These are phyloP conservation scores for Pseudopleuronectes americanus DNA, from an alignment of 2,797 vertebrate genomes.

Conservation along the genomic window DNA sequence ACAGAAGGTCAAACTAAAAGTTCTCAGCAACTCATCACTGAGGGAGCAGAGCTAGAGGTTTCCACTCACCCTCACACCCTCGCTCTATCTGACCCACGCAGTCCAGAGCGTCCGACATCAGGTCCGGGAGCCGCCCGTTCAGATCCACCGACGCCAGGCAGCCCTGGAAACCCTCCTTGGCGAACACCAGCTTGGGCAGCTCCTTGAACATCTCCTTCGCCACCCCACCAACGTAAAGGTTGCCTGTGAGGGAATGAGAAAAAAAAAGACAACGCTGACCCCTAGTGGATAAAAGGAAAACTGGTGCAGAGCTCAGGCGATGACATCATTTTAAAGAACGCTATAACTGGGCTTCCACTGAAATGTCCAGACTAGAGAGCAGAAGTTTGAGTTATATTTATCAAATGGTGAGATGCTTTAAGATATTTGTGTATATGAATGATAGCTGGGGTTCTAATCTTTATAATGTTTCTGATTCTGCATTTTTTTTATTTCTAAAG, in stretches of 20 bases:
- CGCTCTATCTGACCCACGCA: slow-evolving; percentile 97
- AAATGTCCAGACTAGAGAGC: too few relatives aligned
- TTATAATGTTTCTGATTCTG: too few relatives aligned
- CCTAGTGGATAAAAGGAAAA: slow-evolving; percentile 61
- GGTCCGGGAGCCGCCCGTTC: slow-evolving; percentile 94
- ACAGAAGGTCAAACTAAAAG: background rate
- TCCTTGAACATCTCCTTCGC: slow-evolving; percentile 95
- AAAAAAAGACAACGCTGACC: slow-evolving; percentile 68
- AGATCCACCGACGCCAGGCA: slow-evolving; percentile 96
- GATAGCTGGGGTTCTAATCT: background rate
- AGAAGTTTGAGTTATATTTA: background rate
- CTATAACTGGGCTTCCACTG: background rate
- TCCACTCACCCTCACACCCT: slow-evolving; percentile 93
- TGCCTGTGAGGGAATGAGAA: slow-evolving; percentile 81
- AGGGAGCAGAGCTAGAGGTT: background rate
- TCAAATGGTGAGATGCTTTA: background rate
- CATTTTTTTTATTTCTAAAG: too few relatives aligned
- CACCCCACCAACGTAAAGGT: slow-evolving; percentile 94
- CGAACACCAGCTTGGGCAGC: slow-evolving; percentile 94
- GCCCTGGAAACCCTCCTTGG: slow-evolving; percentile 97
- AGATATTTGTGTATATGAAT: background rate
- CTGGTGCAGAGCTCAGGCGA: background rate
- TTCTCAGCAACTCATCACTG: background rate
- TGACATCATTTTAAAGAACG: background rate
- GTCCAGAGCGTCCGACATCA: slow-evolving; percentile 94